Evolutionary conservation across 2,113 vertebrate species (phyloP).

Genomic region (Enhydra lutris): DNA sequence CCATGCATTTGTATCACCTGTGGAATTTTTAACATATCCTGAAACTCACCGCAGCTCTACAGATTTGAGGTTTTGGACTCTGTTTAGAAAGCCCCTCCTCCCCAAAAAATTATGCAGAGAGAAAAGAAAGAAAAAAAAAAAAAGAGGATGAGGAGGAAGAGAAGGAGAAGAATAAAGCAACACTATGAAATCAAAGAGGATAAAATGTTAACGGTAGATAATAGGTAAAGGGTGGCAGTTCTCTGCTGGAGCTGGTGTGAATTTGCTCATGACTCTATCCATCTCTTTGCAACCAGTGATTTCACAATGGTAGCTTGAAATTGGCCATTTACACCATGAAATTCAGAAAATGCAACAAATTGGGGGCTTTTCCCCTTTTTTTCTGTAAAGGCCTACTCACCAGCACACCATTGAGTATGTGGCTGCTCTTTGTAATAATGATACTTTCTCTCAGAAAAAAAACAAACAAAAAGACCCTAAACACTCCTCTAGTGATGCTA

Average conservation of each 20-base stretch:
- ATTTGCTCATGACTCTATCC: neutral
- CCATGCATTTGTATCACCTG: neutral
- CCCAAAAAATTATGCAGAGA: neutral
- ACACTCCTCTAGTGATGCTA: neutral
- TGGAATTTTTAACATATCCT: neutral
- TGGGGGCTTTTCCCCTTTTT: rapidly evolving
- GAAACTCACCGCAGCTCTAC: neutral
- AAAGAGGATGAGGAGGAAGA: neutral
- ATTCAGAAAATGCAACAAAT: neutral
- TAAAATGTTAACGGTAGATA: neutral
- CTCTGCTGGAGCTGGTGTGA: neutral
- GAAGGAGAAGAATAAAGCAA: neutral
- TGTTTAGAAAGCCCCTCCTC: neutral
- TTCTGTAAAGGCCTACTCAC: neutral
- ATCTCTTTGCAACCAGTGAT: neutral
- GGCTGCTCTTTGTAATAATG: neutral
- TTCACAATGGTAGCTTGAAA: neutral
- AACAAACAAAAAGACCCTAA: neutral
- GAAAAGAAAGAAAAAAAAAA: neutral
- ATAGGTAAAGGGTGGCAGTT: neutral
- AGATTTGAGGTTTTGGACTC: neutral
- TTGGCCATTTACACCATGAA: neutral
- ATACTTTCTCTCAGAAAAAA: neutral
- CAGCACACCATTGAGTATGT: neutral
- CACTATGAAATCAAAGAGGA: neutral